Evolutionary conservation across 1,140 invertebrate species (phyloP).

Genomic region (Nasonia giraulti): DNA sequence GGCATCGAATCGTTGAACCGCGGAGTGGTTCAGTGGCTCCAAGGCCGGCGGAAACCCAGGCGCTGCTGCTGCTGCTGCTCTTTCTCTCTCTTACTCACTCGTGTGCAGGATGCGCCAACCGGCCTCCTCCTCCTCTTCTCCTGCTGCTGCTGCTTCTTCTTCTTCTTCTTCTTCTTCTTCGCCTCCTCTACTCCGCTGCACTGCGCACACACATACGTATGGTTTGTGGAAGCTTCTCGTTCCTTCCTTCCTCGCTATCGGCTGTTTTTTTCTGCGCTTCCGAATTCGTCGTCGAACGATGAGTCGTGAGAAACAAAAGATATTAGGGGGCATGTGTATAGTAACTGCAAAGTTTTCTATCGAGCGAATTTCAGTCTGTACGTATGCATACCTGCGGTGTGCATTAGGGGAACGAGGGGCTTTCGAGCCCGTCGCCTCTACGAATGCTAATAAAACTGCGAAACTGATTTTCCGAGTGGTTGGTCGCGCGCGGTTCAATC

Average conservation of each 20-base stretch:
- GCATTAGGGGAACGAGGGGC: neutral
- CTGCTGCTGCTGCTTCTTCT: neutral
- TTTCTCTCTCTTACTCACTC: neutral
- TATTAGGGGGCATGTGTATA: neutral
- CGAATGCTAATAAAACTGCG: slow-evolving; percentile 20
- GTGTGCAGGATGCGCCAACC: slow-evolving; percentile 58
- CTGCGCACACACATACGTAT: slow-evolving; percentile 16
- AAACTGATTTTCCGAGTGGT: slow-evolving; percentile 37
- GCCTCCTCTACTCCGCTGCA: slow-evolving; percentile 2
- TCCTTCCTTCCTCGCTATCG: slow-evolving; percentile 47
- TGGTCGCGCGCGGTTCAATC: neutral
- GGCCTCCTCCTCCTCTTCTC: slow-evolving; percentile 23
- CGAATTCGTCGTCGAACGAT: slow-evolving; percentile 24
- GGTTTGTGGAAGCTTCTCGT: slow-evolving; percentile 55
- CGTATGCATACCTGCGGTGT: too few species aligned
- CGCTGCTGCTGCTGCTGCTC: slow-evolving; percentile 57
- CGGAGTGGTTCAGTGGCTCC: slow-evolving; percentile 76
- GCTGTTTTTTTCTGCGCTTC: neutral
- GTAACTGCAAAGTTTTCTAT: too few species aligned
- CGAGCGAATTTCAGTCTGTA: too few species aligned
- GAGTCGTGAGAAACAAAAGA: slow-evolving; percentile 43
- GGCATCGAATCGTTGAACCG: slow-evolving; percentile 74
- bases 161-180: neutral
- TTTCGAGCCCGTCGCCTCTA: too few species aligned
- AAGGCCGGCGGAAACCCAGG: slow-evolving; percentile 74